These are phyloP conservation scores for Pocillopora grandis DNA, from an alignment of 92 coral and sea anemone genomes.

Conservation along the genomic window DNA sequence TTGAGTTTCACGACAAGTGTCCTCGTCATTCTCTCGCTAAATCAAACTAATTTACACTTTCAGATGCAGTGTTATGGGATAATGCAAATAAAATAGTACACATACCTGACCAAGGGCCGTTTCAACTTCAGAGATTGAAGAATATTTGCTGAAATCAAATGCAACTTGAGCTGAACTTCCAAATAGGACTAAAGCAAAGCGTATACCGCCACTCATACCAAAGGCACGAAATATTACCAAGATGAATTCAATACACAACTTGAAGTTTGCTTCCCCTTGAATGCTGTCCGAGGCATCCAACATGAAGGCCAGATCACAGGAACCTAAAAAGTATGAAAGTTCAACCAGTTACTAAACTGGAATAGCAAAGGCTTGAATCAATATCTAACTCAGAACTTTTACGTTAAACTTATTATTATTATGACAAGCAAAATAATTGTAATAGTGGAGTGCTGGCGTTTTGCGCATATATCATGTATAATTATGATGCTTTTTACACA, in stretches of 20 bases:
- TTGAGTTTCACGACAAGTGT: too few relatives aligned
- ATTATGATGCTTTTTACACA: too few relatives aligned
- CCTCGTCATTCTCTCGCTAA: too few relatives aligned
- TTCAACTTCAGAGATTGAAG: constrained; percentile 60
- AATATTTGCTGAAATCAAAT: constrained; percentile 71
- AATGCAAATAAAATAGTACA: background rate
- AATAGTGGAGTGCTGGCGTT: too few relatives aligned
- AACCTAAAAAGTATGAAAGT: constrained; percentile 23
- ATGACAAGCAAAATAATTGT: too few relatives aligned
- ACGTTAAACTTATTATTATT: too few relatives aligned
- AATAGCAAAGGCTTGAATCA: too few relatives aligned
- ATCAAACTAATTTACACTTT: too few relatives aligned
- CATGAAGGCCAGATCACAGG: constrained; percentile 77
- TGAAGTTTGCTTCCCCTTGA: constrained; percentile 53
- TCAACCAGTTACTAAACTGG: too few relatives aligned
- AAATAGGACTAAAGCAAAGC: constrained; percentile 74
- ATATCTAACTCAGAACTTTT: too few relatives aligned
- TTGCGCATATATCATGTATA: too few relatives aligned
- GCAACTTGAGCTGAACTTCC: constrained; percentile 77
- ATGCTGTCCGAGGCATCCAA: constrained; percentile 72
- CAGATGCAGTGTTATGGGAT: too few relatives aligned
- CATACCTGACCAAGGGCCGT: constrained; percentile 47
- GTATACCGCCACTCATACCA: constrained; percentile 61
- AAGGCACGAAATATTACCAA: constrained; percentile 60
- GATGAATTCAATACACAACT: constrained; percentile 65